A percentile compares a stretch with the other conserved stretches of the same genome.
phyloP scores from a whole-genome alignment of 2,888 invertebrate species.

The Nemotelus pantherinus region DNA sequence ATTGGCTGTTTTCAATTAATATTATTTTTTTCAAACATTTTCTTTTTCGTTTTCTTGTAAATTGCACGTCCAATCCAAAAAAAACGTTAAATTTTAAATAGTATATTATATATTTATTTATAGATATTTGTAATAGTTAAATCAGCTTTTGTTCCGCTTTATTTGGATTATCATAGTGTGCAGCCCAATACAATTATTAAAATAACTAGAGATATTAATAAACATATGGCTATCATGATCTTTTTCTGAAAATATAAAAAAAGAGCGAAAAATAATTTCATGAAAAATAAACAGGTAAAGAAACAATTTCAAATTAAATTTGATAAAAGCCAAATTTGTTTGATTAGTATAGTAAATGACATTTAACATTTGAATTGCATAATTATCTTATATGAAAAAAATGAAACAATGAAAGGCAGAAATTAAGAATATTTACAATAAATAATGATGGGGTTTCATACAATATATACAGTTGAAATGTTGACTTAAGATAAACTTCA shows the following conservation, averaged over 20 bases:
- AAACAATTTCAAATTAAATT: slow-evolving; percentile 43
- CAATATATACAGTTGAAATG: no score
- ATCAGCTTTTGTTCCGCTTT: slow-evolving; percentile 26
- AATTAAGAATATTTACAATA: background rate
- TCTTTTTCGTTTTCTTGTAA: slow-evolving; percentile 6
- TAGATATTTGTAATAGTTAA: slow-evolving; percentile 6
- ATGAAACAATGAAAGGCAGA: slow-evolving; percentile 52
- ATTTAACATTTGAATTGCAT: no score
- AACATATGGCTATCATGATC: slow-evolving; percentile 88
- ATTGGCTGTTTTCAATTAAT: background rate
- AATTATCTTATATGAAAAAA: slow-evolving; percentile 55
- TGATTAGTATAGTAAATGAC: slow-evolving; percentile 59
- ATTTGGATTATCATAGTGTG: slow-evolving; percentile 43
- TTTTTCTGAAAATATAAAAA: slow-evolving; percentile 82
- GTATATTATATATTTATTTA: slow-evolving; percentile 6
- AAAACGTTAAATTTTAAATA: background rate
- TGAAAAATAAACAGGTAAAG: slow-evolving; percentile 48
- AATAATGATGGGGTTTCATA: no score
- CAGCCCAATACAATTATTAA: slow-evolving; percentile 74
- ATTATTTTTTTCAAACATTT: background rate
- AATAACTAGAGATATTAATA: slow-evolving; percentile 79
- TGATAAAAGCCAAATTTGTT: slow-evolving; percentile 33
- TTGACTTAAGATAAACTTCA: no score
- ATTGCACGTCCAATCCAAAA: background rate
- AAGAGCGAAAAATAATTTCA: slow-evolving; percentile 63